Percentiles rank a stretch among this genome's conserved stretches.
Evolutionary conservation across 2,888 invertebrate genomes (phyloP).

Genomic region (Drosophila longiperda): DNA sequence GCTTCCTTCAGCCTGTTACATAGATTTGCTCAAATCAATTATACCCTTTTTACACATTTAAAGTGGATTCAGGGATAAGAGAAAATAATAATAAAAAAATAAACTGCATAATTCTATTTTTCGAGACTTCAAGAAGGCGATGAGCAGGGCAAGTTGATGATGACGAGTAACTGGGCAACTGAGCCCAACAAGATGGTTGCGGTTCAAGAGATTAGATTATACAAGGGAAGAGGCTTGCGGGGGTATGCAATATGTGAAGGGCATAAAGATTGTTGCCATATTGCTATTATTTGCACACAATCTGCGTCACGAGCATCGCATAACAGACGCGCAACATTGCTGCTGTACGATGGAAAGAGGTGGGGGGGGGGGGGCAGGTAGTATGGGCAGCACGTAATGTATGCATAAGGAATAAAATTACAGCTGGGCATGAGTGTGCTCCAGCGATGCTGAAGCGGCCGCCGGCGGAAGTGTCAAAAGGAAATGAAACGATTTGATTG

Average conservation of each 20-base stretch:
- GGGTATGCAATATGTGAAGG: neutral
- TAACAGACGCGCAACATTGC: slow-evolving; percentile 26
- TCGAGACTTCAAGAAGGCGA: neutral
- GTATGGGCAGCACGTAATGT: slow-evolving; percentile 32
- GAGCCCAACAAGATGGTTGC: neutral
- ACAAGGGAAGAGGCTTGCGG: no score
- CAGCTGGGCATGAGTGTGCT: slow-evolving; percentile 4
- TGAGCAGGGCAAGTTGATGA: neutral
- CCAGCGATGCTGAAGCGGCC: slow-evolving; percentile 16
- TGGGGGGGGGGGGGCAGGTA: neutral
- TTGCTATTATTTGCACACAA: slow-evolving; percentile 82
- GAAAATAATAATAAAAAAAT: neutral
- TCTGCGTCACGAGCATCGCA: slow-evolving; percentile 60
- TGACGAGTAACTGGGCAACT: neutral
- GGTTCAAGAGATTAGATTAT: no score
- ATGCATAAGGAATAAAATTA: slow-evolving; percentile 33
- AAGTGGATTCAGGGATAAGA: neutral
- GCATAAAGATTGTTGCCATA: slow-evolving; percentile 78
- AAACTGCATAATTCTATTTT: neutral
- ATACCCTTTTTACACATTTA: no score
- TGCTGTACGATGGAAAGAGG: neutral
- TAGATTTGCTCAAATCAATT: no score
- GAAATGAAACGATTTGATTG: slow-evolving; percentile 67
- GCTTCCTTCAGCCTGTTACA: no score
- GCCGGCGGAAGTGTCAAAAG: slow-evolving; percentile 62